These are phyloP conservation scores for Isoperla grammatica DNA, from an alignment of 2,888 invertebrate genomes.

Conservation along the genomic window DNA sequence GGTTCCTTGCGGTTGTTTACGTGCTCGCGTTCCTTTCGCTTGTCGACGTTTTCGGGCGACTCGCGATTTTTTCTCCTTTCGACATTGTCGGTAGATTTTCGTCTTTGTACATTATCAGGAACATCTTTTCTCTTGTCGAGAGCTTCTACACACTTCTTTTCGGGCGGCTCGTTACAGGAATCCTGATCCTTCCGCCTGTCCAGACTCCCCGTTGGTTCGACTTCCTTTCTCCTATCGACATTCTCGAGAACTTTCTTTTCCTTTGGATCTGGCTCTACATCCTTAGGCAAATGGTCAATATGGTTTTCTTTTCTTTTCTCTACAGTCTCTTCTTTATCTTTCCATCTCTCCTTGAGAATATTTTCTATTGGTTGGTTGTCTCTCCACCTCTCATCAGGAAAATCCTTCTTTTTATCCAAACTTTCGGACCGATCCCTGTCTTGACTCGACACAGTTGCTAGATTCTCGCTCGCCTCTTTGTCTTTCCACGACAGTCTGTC, in stretches of 20 bases:
- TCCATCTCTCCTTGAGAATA: slow-evolving; percentile 25
- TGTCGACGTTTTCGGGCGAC: slow-evolving; percentile 6
- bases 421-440: slow-evolving; percentile 4
- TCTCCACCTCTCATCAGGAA: slow-evolving; percentile 23
- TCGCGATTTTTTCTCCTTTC: slow-evolving; percentile 8
- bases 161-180: not conserved
- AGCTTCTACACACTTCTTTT: not conserved
- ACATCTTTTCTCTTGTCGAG: slow-evolving; percentile 1
- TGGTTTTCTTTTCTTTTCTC: slow-evolving; percentile 22
- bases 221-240: slow-evolving; percentile 1
- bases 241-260: slow-evolving; percentile 2
- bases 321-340: slow-evolving; percentile 23
- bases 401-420: slow-evolving; percentile 26
- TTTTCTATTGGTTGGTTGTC: slow-evolving; percentile 26
- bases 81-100: slow-evolving; percentile 2
- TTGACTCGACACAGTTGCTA: slow-evolving; percentile 8
- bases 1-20: slow-evolving; percentile 39
- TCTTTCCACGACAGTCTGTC: slow-evolving; percentile 33
- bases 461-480: slow-evolving; percentile 38
- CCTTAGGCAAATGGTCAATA: not conserved
- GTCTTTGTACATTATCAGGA: not conserved
- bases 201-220: not conserved
- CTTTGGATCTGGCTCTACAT: not conserved
- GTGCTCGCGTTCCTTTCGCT: slow-evolving; percentile 2
- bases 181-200: slow-evolving; percentile 16